A percentile compares a stretch with the other conserved stretches of the same genome.
Conservation (phyloP, 2,797 vertebrate genomes). For the Phaenicophaeus curvirostris region DNA sequence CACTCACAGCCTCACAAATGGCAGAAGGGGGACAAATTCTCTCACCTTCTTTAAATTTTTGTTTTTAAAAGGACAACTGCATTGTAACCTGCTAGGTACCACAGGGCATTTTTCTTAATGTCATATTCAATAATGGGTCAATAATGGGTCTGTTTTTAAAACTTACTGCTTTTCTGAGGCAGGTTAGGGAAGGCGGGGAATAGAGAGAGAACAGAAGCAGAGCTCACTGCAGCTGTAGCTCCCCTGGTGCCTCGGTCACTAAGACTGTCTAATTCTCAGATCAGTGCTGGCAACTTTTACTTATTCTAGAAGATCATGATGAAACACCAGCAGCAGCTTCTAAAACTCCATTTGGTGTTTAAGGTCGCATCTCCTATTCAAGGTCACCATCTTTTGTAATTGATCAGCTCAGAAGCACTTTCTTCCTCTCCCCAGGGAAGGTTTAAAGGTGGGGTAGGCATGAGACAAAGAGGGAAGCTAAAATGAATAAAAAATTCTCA, state of each 20-base stretch:
- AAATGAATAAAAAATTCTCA: conserved; percentile 75
- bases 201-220: conserved; percentile 31
- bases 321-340: conserved; percentile 22
- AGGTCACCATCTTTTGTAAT: conserved; percentile 53
- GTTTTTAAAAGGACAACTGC: conserved; percentile 57
- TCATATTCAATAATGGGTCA: conserved; percentile 50
- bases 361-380: conserved; percentile 16
- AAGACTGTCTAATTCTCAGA: conserved; percentile 17
- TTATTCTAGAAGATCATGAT: background rate
- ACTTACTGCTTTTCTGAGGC: conserved; percentile 58
- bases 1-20: conserved; percentile 60
- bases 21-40: conserved; percentile 51
- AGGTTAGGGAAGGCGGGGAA: conserved; percentile 15
- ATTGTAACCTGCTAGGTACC: conserved; percentile 61
- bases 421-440: conserved; percentile 65
- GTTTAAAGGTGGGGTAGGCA: conserved; percentile 23
- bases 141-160: conserved; percentile 41
- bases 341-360: conserved; percentile 58
- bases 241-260: conserved; percentile 26
- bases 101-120: conserved; percentile 35
- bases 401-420: conserved; percentile 61
- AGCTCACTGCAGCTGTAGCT: conserved; percentile 55
- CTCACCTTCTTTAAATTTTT: conserved; percentile 22
- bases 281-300: background rate
- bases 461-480: conserved; percentile 53